phyloP scores from a whole-genome alignment of 2,888 invertebrate species.

The Drosophila setosimentum region DNA sequence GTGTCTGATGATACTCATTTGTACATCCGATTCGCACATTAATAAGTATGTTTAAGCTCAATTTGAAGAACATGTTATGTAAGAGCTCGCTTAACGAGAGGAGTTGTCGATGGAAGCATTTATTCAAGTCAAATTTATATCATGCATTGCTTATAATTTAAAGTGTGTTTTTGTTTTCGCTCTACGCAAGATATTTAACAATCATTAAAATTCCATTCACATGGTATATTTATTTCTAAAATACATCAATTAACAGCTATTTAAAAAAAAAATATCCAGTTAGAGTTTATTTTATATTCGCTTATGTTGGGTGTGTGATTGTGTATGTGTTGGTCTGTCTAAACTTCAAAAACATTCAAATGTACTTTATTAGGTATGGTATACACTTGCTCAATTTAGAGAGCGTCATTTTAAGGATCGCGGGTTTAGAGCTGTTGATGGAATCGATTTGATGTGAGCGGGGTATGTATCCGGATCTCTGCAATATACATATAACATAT shows the following conservation, averaged over 20 bases:
- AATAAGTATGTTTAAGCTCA: conserved; percentile 7
- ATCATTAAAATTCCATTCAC: background rate
- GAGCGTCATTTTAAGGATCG: background rate
- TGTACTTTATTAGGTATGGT: no score
- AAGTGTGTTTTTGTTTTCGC: background rate
- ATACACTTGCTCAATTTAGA: no score
- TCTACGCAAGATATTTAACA: no score
- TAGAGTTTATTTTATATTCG: background rate
- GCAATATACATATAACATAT: background rate
- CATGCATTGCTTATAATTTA: background rate
- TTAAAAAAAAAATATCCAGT: background rate
- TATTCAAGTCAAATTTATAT: background rate
- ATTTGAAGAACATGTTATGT: conserved; percentile 18
- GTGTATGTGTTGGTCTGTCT: no score
- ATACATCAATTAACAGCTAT: background rate
- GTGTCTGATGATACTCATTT: conserved; percentile 3
- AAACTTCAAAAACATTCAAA: no score
- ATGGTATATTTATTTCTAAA: background rate
- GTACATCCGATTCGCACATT: background rate
- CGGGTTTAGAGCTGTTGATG: background rate
- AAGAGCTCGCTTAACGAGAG: conserved; percentile 42
- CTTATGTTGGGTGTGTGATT: background rate
- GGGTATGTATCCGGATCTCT: background rate
- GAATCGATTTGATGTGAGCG: background rate
- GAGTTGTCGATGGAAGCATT: conserved; percentile 21